Evolutionary conservation across 2,888 invertebrate species (phyloP).

Genomic region (Gari tellinella): DNA sequence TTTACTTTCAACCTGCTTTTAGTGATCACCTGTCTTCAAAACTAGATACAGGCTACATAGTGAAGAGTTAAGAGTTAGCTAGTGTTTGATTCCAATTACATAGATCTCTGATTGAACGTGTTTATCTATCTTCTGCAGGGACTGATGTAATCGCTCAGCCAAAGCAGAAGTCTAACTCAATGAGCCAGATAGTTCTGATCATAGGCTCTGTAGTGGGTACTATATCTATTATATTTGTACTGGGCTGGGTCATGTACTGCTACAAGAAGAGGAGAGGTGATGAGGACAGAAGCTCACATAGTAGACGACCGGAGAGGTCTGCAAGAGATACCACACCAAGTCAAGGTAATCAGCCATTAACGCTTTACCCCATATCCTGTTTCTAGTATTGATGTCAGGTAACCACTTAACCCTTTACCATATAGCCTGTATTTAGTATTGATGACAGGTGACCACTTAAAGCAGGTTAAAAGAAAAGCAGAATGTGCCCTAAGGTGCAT

Average conservation of each 20-base stretch:
- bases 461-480: too few relatives aligned
- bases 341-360: constrained; percentile 23
- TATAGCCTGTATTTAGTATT: too few relatives aligned
- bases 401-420: too few relatives aligned
- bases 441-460: too few relatives aligned
- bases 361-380: too few relatives aligned
- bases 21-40: too few relatives aligned
- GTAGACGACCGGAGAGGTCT: constrained; percentile 24
- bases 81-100: too few relatives aligned
- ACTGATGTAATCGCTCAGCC: constrained; percentile 45
- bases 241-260: constrained; percentile 62
- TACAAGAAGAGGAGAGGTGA: constrained; percentile 53
- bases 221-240: constrained; percentile 68
- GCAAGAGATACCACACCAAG: constrained; percentile 44
- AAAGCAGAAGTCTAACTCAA: constrained; percentile 29
- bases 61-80: too few relatives aligned
- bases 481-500: too few relatives aligned
- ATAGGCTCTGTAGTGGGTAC: constrained; percentile 66
- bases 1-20: too few relatives aligned
- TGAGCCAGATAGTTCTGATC: constrained; percentile 63
- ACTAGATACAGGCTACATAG: too few relatives aligned
- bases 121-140: constrained; percentile 33
- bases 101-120: background rate
- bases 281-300: background rate
- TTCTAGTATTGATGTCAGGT: too few relatives aligned